Percentiles rank a stretch among this genome's conserved stretches.
Evolutionary conservation across 2,888 invertebrate species (phyloP).

Genomic region (Dascillus cervinus): DNA sequence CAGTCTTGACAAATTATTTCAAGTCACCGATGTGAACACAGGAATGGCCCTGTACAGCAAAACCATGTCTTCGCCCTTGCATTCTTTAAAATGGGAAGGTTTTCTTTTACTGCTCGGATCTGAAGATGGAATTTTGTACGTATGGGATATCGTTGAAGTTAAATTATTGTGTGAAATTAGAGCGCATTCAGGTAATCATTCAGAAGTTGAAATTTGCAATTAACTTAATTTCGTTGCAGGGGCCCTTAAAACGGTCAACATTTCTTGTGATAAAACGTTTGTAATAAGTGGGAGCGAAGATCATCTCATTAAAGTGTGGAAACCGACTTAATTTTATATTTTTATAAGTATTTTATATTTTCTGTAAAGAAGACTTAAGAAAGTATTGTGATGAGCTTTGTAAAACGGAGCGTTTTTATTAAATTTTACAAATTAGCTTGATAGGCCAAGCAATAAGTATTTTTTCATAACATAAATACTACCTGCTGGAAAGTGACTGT

Average conservation of each 20-base stretch:
- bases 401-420: too few relatives aligned
- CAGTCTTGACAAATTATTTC: conserved; percentile 51
- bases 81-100: conserved; percentile 46
- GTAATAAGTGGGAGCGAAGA: conserved; percentile 62
- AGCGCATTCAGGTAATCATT: conserved; percentile 55
- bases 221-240: conserved; percentile 6
- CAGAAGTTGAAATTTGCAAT: conserved; percentile 1
- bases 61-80: conserved; percentile 41
- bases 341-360: too few relatives aligned
- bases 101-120: conserved; percentile 47
- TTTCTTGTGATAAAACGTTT: conserved; percentile 47
- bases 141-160: conserved; percentile 53
- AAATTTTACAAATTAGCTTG: too few relatives aligned
- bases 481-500: too few relatives aligned
- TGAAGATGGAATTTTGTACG: conserved; percentile 44
- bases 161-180: conserved; percentile 42
- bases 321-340: conserved; percentile 22
- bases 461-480: too few relatives aligned
- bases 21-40: conserved; percentile 55
- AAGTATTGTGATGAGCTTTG: too few relatives aligned
- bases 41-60: conserved; percentile 53
- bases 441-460: too few relatives aligned
- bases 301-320: conserved; percentile 61
- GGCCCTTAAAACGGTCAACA: conserved; percentile 32
- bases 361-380: too few relatives aligned